Evolutionary conservation across 2,113 vertebrate genomes (phyloP).

Genomic region (Alaudala cheleensis): DNA sequence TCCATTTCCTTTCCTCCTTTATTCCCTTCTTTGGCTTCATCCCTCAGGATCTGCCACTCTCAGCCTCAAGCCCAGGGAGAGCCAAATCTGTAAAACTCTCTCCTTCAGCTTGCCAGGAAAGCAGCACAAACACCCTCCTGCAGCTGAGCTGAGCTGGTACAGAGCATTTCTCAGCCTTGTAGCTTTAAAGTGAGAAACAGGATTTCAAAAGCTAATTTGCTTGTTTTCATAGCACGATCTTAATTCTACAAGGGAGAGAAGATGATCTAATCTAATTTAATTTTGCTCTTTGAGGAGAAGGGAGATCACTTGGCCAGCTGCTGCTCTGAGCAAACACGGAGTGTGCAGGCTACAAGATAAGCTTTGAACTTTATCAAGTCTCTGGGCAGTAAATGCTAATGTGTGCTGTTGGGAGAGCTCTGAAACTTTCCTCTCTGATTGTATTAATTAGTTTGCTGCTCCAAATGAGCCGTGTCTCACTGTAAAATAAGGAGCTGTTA

Average conservation of each 20-base stretch:
- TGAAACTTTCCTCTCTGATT: slow-evolving; percentile 56
- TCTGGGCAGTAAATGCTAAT: slow-evolving; percentile 67
- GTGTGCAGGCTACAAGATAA: slow-evolving; percentile 62
- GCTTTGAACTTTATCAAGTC: slow-evolving; percentile 71
- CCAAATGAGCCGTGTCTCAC: neutral
- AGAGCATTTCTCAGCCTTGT: neutral
- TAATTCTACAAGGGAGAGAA: slow-evolving; percentile 60
- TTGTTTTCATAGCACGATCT: slow-evolving; percentile 62
- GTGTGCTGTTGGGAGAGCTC: slow-evolving; percentile 43
- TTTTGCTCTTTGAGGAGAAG: slow-evolving; percentile 71
- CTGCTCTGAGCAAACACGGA: slow-evolving; percentile 65
- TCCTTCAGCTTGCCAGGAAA: neutral
- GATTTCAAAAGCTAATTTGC: slow-evolving; percentile 60
- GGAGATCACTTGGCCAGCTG: slow-evolving; percentile 66
- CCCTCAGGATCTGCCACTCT: neutral
- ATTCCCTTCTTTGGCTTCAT: neutral
- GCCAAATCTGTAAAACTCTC: neutral
- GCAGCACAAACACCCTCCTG: neutral
- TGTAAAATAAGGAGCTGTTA: slow-evolving; percentile 14
- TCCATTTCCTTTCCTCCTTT: neutral
- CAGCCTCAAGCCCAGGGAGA: neutral
- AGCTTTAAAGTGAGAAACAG: slow-evolving; percentile 4
- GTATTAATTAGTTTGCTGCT: slow-evolving; percentile 51
- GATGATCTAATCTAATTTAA: slow-evolving; percentile 76
- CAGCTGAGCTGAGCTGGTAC: neutral